These are phyloP conservation scores for Semaprochilodus insignis DNA, from an alignment of 2,797 vertebrate species.

Conservation along the genomic window DNA sequence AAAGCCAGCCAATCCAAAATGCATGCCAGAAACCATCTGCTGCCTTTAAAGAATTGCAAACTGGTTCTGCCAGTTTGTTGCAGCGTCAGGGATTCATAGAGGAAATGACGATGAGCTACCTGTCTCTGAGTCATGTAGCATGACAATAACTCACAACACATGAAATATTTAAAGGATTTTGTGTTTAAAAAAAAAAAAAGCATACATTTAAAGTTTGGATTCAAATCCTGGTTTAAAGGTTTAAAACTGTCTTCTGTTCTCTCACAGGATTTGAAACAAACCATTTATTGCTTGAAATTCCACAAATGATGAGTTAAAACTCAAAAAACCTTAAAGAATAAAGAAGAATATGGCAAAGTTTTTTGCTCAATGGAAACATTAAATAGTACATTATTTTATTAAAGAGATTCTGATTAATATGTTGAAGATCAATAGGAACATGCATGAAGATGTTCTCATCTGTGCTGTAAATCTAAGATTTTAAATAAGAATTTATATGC, in stretches of 20 bases:
- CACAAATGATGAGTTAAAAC: too few species aligned
- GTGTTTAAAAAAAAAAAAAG: too few species aligned
- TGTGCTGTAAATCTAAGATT: neutral
- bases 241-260: neutral
- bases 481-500: neutral
- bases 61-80: conserved; percentile 9
- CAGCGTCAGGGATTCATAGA: neutral
- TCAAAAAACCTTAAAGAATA: too few species aligned
- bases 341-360: too few species aligned
- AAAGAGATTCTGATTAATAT: too few species aligned
- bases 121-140: neutral
- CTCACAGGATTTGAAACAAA: neutral
- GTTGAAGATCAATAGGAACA: neutral
- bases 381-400: neutral
- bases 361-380: too few species aligned
- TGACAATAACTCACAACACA: neutral
- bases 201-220: neutral
- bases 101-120: neutral
- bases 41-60: neutral
- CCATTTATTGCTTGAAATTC: neutral
- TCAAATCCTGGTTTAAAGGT: neutral
- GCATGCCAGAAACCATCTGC: neutral
- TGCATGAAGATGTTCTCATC: neutral
- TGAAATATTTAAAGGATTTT: neutral
- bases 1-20: neutral